A percentile compares a stretch with the other conserved stretches of the same genome.
Evolutionary conservation across 2,888 invertebrate genomes (phyloP).

Genomic region (Troilus luridus): DNA sequence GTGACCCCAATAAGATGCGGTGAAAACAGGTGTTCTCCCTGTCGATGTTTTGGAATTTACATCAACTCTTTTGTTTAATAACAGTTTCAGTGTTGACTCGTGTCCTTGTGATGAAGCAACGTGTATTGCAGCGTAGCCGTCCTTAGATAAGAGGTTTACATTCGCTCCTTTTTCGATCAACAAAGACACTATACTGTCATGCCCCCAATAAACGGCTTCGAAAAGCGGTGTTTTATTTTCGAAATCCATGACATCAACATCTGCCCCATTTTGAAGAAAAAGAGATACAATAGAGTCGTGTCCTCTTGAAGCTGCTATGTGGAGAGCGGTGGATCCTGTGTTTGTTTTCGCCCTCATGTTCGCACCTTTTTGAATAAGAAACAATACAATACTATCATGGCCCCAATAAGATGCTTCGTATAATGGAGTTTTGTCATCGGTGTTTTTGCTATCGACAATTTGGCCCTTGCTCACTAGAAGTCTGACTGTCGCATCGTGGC

Average conservation of each 20-base stretch:
- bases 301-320: conserved; percentile 22
- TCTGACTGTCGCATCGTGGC: background rate
- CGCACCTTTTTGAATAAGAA: conserved; percentile 2
- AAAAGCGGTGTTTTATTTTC: conserved; percentile 45
- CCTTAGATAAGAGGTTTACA: background rate
- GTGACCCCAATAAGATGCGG: conserved; percentile 15
- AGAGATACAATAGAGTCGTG: background rate
- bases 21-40: background rate
- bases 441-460: background rate
- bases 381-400: background rate
- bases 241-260: background rate
- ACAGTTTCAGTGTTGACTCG: background rate
- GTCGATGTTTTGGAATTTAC: background rate
- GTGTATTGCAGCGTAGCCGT: background rate
- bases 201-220: conserved; percentile 27
- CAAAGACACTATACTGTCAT: background rate
- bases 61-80: conserved; percentile 9
- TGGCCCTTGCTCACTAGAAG: background rate
- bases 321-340: background rate
- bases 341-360: background rate
- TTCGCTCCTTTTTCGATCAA: conserved; percentile 13
- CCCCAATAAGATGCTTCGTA: conserved; percentile 20
- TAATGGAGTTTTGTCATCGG: background rate
- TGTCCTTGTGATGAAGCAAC: background rate
- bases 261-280: conserved; percentile 6